Evolutionary conservation across 37 sponge, comb jelly and placozoan genomes (phyloP).

Genomic region (Lycopodina hypogea): DNA sequence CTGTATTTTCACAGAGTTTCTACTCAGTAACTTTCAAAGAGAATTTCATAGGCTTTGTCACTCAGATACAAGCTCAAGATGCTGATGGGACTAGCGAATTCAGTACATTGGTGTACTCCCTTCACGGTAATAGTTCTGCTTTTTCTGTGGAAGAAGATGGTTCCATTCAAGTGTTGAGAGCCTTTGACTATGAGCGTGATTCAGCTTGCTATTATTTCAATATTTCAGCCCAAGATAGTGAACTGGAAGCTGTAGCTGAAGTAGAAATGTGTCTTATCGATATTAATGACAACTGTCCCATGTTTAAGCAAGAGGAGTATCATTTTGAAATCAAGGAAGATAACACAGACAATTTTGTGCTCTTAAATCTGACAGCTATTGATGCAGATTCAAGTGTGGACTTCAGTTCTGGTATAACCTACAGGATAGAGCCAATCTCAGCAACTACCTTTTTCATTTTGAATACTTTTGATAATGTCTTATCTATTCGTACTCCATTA

Average conservation of each 20-base stretch:
- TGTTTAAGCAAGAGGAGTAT: constrained; percentile 21
- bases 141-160: constrained; percentile 40
- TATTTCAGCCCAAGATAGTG: constrained; percentile 34
- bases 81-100: constrained; percentile 31
- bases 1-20: constrained; percentile 12
- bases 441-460: constrained; percentile 9
- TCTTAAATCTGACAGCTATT: constrained; percentile 30
- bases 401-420: constrained; percentile 15
- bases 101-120: constrained; percentile 22
- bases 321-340: constrained; percentile 24
- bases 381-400: constrained; percentile 31
- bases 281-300: constrained; percentile 54
- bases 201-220: constrained; percentile 29
- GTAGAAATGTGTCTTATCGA: constrained; percentile 44
- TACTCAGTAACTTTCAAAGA: constrained; percentile 33
- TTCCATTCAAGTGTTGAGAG: constrained; percentile 1
- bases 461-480: neutral
- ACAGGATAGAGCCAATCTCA: neutral
- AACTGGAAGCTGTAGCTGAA: constrained; percentile 12
- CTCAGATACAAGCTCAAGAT: constrained; percentile 36
- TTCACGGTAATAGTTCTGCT: neutral
- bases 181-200: constrained; percentile 44
- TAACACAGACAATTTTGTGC: neutral
- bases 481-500: constrained; percentile 14
- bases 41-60: constrained; percentile 14